These are phyloP conservation scores for Papilio glaucus DNA, from an alignment of 1,140 invertebrate species.

Conservation along the genomic window DNA sequence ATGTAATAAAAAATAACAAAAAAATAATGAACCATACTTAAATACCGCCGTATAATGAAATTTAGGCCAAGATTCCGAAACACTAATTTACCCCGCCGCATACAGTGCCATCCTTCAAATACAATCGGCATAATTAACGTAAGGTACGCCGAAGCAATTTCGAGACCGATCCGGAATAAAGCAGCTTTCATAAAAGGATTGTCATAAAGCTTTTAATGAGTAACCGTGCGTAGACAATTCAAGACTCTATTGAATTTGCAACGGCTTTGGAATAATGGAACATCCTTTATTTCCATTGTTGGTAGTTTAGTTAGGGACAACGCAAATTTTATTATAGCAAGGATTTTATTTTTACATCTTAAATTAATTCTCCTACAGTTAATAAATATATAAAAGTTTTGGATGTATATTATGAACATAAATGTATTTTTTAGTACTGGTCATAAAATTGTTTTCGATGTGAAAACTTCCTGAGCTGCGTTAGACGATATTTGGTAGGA, in stretches of 20 bases:
- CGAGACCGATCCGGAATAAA: neutral
- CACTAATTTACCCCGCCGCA: neutral
- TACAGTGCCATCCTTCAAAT: constrained; percentile 5
- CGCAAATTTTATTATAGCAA: no score
- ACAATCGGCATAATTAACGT: constrained; percentile 15
- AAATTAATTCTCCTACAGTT: no score
- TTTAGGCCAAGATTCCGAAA: neutral
- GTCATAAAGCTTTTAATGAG: constrained; percentile 15
- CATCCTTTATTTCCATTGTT: constrained; percentile 9
- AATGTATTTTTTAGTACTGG: no score
- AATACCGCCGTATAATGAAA: neutral
- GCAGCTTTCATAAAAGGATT: constrained; percentile 16
- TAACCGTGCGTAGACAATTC: constrained; percentile 9
- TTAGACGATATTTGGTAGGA: no score
- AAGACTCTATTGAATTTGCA: constrained; percentile 16
- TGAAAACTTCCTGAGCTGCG: no score
- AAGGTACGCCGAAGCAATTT: constrained; percentile 5
- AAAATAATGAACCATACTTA: neutral
- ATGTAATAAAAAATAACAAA: neutral
- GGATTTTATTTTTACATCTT: no score
- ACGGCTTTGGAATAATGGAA: constrained; percentile 12
- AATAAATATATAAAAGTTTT: no score
- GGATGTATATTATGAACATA: no score
- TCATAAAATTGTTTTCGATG: no score
- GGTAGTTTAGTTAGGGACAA: no score